These are phyloP conservation scores for Anthrax anthrax DNA, from an alignment of 2,888 invertebrate species.

Conservation along the genomic window DNA sequence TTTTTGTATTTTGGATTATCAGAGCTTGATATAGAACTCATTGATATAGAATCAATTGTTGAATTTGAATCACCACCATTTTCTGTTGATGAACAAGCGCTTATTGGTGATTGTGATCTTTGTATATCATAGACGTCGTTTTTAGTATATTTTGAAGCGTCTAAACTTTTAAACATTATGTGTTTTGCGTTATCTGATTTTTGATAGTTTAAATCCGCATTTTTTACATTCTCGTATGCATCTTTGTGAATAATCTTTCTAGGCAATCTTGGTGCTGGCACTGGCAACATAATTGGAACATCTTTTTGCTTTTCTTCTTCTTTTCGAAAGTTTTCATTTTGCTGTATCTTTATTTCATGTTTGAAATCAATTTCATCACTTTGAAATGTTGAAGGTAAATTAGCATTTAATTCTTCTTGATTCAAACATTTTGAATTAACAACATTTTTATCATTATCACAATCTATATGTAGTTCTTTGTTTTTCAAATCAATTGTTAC, in stretches of 20 bases:
- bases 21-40: slow-evolving; percentile 22
- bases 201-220: neutral
- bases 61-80: slow-evolving; percentile 16
- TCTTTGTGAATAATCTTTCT: neutral
- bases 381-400: neutral
- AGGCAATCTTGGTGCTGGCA: neutral
- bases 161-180: neutral
- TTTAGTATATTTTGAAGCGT: neutral
- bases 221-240: neutral
- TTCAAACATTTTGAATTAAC: slow-evolving; percentile 19
- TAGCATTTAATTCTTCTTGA: neutral
- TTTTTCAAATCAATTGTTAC: slow-evolving; percentile 23
- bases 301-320: too few species aligned
- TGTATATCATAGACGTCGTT: neutral
- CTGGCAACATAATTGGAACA: neutral
- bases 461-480: slow-evolving; percentile 13
- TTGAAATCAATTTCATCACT: neutral
- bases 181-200: neutral
- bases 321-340: neutral
- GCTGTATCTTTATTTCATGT: neutral
- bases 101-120: neutral
- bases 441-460: slow-evolving; percentile 20
- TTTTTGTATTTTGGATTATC: slow-evolving; percentile 25
- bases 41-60: slow-evolving; percentile 22
- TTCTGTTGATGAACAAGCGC: neutral